Percentiles rank a stretch among this genome's conserved stretches.
These are phyloP conservation scores for Prenolepis imparis DNA, from an alignment of 2,888 invertebrate genomes.

Conservation along the genomic window DNA sequence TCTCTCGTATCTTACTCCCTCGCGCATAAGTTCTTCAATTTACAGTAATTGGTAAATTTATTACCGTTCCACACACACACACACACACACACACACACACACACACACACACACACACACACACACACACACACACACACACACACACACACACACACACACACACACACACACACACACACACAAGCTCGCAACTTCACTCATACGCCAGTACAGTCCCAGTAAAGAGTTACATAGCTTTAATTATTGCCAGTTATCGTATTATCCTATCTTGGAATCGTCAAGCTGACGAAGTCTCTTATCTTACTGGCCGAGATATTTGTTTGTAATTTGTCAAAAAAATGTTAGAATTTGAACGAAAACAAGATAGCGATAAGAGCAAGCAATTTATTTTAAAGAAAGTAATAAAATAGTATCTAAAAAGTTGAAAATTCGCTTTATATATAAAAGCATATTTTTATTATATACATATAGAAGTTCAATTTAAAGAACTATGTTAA, in stretches of 20 bases:
- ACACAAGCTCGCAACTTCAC: constrained; percentile 59
- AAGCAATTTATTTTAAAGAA: neutral
- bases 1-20: constrained; percentile 31
- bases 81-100: no score
- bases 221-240: constrained; percentile 58
- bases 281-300: constrained; percentile 61
- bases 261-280: constrained; percentile 56
- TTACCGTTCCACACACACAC: constrained; percentile 67
- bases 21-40: constrained; percentile 69
- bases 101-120: no score
- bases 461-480: neutral
- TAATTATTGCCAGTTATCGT: constrained; percentile 62
- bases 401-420: neutral
- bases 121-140: no score
- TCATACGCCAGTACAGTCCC: constrained; percentile 62
- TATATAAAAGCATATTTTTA: neutral
- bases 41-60: constrained; percentile 76
- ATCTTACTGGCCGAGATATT: constrained; percentile 11
- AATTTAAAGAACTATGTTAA: neutral
- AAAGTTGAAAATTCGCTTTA: neutral
- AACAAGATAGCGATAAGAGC: neutral
- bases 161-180: no score
- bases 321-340: constrained; percentile 8
- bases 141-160: no score
- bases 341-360: neutral